These are phyloP conservation scores for Lepus timidus DNA, from an alignment of 2,113 vertebrate species.

Conservation along the genomic window DNA sequence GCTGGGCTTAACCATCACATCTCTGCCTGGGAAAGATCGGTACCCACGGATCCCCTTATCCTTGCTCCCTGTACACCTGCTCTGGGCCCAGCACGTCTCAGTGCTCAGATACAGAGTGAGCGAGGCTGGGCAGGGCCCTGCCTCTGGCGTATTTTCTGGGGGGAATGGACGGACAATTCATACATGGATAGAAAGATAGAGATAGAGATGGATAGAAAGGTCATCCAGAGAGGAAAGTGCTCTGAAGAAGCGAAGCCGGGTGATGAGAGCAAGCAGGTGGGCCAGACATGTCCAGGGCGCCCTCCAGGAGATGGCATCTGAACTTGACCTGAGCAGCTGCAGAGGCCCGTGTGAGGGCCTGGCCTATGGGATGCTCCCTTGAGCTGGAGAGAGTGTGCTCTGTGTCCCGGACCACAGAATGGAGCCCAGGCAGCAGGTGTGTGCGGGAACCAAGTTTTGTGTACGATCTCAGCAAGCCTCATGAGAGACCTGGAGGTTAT, in stretches of 20 bases:
- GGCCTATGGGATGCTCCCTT: neutral
- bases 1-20: neutral
- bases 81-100: neutral
- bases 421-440: neutral
- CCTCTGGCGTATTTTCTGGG: neutral
- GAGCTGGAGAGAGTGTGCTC: neutral
- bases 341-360: neutral
- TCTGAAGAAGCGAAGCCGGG: neutral
- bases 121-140: neutral
- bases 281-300: neutral
- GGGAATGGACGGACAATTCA: neutral
- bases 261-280: neutral
- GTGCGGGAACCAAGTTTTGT: neutral
- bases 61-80: neutral
- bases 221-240: neutral
- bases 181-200: neutral
- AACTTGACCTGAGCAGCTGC: neutral
- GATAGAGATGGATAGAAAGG: neutral
- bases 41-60: no score
- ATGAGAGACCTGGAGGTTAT: neutral
- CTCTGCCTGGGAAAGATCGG: neutral
- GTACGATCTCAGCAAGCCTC: neutral
- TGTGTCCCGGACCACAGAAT: neutral
- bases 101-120: neutral
- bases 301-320: neutral